Evolutionary conservation across 92 coral and sea anemone species (phyloP).

Genomic region (Nematostella vectensis): DNA sequence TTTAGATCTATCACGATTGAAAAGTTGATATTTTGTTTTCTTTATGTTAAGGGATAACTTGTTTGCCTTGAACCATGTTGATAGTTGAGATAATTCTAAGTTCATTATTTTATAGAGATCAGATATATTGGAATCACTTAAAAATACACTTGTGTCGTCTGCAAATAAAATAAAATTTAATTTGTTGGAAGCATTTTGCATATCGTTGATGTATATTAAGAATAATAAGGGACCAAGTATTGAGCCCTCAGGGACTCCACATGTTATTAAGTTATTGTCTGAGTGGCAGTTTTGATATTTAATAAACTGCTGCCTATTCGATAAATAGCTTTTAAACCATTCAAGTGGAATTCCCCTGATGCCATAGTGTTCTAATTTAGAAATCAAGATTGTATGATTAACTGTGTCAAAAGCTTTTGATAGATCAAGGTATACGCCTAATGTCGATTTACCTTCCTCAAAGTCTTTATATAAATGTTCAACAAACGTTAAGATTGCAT

Average conservation of each 20-base stretch:
- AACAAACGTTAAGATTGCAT: not conserved
- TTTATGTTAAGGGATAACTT: conserved; percentile 19
- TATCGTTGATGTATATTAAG: conserved; percentile 4
- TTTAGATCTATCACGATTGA: not conserved
- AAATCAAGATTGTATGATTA: not conserved
- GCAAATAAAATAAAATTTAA: conserved; percentile 47
- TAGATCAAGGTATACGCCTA: conserved; percentile 1
- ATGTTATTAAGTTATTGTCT: not conserved
- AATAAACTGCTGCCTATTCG: conserved; percentile 2
- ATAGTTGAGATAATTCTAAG: conserved; percentile 4
- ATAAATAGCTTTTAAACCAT: not conserved
- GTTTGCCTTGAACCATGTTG: conserved; percentile 13
- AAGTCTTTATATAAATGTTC: not conserved
- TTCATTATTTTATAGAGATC: conserved; percentile 12
- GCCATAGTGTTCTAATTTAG: conserved; percentile 9
- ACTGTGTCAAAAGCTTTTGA: conserved; percentile 8
- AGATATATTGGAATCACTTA: conserved; percentile 13
- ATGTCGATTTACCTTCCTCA: not conserved
- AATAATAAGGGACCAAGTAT: not conserved
- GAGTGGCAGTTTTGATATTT: not conserved
- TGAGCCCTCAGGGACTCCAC: conserved; percentile 3
- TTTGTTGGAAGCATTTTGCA: conserved; percentile 8
- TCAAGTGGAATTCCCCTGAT: not conserved
- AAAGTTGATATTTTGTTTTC: conserved; percentile 19
- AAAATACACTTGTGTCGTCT: conserved; percentile 36